These are phyloP conservation scores for Mastacembelus armatus DNA, from an alignment of 2,797 vertebrate genomes.

Conservation along the genomic window DNA sequence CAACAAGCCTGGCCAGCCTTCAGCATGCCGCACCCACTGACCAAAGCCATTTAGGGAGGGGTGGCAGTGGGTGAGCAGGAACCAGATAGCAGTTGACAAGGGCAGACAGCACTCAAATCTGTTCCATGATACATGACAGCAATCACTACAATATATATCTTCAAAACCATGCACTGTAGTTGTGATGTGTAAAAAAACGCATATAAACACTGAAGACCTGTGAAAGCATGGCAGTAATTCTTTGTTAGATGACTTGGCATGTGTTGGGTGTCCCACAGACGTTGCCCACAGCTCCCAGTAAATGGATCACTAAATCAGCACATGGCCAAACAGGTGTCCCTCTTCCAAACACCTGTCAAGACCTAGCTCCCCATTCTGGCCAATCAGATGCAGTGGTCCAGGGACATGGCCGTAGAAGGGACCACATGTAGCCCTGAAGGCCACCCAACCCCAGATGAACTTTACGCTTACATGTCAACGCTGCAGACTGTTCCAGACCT, in stretches of 20 bases:
- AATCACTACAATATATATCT: conserved; percentile 17
- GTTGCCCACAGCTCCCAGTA: conserved; percentile 79
- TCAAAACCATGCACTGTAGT: conserved; percentile 22
- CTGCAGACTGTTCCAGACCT: conserved; percentile 15
- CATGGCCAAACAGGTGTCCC: conserved; percentile 86
- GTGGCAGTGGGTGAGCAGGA: conserved; percentile 60
- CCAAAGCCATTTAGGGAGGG: conserved; percentile 74
- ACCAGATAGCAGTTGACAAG: conserved; percentile 62
- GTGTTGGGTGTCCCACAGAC: conserved; percentile 73
- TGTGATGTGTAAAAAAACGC: no score
- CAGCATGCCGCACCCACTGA: conserved; percentile 72
- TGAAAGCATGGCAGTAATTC: conserved; percentile 67
- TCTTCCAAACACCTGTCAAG: conserved; percentile 84
- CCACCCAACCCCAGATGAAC: conserved; percentile 64
- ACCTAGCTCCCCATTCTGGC: conserved; percentile 64
- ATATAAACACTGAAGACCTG: conserved; percentile 37
- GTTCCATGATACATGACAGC: conserved; percentile 28
- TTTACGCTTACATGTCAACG: conserved; percentile 44
- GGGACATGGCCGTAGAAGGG: conserved; percentile 79
- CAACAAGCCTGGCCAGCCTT: conserved; percentile 75
- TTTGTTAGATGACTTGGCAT: conserved; percentile 83
- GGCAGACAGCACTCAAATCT: conserved; percentile 48
- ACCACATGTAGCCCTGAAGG: conserved; percentile 68
- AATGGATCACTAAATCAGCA: conserved; percentile 87
- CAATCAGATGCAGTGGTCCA: conserved; percentile 71